phyloP scores from a whole-genome alignment of 2,797 vertebrate species.

The Esox lucius region DNA sequence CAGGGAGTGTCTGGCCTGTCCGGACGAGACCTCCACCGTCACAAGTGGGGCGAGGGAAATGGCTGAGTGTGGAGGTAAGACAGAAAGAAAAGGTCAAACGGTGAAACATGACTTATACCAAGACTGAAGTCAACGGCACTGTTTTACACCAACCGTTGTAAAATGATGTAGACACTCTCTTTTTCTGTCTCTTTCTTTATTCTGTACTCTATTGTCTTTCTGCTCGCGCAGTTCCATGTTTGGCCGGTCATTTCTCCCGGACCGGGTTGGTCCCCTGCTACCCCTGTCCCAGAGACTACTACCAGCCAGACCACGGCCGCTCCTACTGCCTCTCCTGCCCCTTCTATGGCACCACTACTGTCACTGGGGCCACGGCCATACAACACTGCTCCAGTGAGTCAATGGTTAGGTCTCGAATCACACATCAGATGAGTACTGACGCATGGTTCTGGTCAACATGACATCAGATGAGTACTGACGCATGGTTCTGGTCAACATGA shows the following conservation, averaged over 20 bases:
- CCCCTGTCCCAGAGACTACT: slow-evolving; percentile 94
- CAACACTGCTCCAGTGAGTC: slow-evolving; percentile 92
- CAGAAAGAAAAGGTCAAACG: background rate
- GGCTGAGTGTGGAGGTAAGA: slow-evolving; percentile 91
- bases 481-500: background rate
- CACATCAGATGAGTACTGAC: background rate
- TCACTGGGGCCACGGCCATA: slow-evolving; percentile 87
- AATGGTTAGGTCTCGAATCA: background rate
- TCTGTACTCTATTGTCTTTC: no score
- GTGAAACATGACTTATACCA: no score
- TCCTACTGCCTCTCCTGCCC: slow-evolving; percentile 96
- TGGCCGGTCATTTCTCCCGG: slow-evolving; percentile 91
- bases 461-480: background rate
- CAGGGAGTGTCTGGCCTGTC: slow-evolving; percentile 83
- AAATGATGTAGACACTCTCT: background rate
- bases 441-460: background rate
- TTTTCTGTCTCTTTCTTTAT: no score
- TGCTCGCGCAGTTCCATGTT: slow-evolving; percentile 83
- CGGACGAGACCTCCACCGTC: slow-evolving; percentile 86
- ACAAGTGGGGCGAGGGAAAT: slow-evolving; percentile 88
- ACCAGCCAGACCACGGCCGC: slow-evolving; percentile 90
- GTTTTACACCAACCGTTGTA: no score
- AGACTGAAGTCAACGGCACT: no score
- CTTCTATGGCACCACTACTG: slow-evolving; percentile 92
- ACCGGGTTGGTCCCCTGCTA: slow-evolving; percentile 92